Evolutionary conservation across 1,140 invertebrate genomes (phyloP), one percentile per base, ranked within the genome.

Genomic region (Drosophila pruinosa): DNA sequence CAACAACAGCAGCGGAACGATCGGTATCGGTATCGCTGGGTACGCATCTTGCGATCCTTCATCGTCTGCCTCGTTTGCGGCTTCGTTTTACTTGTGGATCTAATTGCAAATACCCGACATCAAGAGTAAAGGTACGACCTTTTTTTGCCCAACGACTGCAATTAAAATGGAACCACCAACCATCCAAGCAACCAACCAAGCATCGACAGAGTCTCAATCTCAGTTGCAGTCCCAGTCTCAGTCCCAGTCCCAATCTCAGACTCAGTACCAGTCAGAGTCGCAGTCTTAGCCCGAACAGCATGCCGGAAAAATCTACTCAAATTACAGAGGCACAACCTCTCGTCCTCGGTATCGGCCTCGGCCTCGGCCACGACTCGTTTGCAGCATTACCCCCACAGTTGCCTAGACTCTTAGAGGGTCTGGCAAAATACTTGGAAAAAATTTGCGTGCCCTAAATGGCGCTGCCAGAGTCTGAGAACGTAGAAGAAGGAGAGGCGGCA

Each of bases 251-350:
- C 31, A 34, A 24, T 28, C 36, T 38, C 31, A 21, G 41, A 47
- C 48, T 50, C 38, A 52, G 22, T 4, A n/a, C 3, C 34, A 8
- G 24, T 8, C 47, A 14, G 47, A 62, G 26, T 26, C 34, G 43
- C 14, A 68, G 72, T 75, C 67, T 74, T 70, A 54, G 62, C 43
- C 69, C 57, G 62, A 72, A 85, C 81, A 86, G 81, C 78, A 77
- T 86, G 81, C 81, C 81, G 81, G 81, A 86, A 86, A 86, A 86
- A 78, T 81, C 70, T 68, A 88, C 81, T 86, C 81, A 82, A 78
- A 88, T 86, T 86, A 81, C 81, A 88, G 65, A 67, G 63, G 48
- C 48, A 45, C 58, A 45, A 45, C 56, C 39, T 57, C 38, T 64
- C 34, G 47, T 50, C 26, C 64, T 59, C 74, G 19, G 15, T 22